A percentile compares a stretch with the other conserved stretches of the same genome.
Evolutionary conservation across 1,140 invertebrate genomes (phyloP).

Genomic region (Conus betulinus): DNA sequence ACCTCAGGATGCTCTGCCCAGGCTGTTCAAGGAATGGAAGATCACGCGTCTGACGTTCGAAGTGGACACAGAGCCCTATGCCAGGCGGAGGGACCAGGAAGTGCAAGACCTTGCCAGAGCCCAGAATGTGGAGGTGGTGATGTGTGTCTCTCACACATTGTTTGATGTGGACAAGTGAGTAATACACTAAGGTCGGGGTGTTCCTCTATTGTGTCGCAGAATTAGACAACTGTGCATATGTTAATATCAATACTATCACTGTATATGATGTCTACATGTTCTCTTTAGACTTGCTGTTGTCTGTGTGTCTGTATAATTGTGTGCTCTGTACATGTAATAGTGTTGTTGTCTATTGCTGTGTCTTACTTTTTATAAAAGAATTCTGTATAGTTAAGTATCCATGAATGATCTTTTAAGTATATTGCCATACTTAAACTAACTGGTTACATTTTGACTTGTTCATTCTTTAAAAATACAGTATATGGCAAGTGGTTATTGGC

Average conservation of each 20-base stretch:
- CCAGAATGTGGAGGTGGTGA: slow-evolving; percentile 85
- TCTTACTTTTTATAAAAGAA: too few relatives aligned
- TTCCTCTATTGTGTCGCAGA: not conserved
- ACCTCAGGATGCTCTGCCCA: slow-evolving; percentile 57
- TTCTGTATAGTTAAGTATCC: too few relatives aligned
- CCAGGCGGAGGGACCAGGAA: slow-evolving; percentile 87
- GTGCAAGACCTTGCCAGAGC: slow-evolving; percentile 87
- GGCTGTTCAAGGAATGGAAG: slow-evolving; percentile 83
- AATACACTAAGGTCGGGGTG: not conserved
- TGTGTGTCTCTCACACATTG: slow-evolving; percentile 87
- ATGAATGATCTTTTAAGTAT: too few relatives aligned
- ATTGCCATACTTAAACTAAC: too few relatives aligned
- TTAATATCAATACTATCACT: not conserved
- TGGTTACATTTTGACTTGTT: too few relatives aligned
- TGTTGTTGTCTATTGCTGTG: too few relatives aligned
- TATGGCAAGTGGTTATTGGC: too few relatives aligned
- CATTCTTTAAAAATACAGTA: too few relatives aligned
- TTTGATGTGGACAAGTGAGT: slow-evolving; percentile 78
- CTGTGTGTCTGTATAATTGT: too few relatives aligned
- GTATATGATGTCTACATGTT: too few relatives aligned
- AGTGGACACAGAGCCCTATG: slow-evolving; percentile 92
- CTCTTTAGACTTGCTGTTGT: too few relatives aligned
- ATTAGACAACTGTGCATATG: not conserved
- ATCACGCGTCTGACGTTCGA: slow-evolving; percentile 90
- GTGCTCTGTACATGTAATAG: too few relatives aligned